Conservation (phyloP, 2,797 vertebrate species). For the Channa striata region DNA sequence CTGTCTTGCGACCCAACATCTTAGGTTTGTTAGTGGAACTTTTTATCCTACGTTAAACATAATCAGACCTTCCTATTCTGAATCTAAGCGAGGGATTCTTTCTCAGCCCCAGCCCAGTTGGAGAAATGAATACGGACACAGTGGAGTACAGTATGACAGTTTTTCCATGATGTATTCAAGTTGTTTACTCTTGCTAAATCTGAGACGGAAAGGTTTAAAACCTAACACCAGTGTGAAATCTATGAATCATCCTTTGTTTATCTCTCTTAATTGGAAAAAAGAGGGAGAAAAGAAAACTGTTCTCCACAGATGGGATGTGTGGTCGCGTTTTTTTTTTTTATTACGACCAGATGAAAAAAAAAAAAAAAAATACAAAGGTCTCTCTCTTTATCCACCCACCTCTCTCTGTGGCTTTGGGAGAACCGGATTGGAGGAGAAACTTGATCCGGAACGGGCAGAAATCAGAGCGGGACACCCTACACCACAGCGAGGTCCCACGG, state of each 20-base stretch:
- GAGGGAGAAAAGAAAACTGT: conserved; percentile 72
- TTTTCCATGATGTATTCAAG: conserved; percentile 84
- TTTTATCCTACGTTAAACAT: conserved; percentile 81
- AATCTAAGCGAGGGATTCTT: conserved; percentile 79
- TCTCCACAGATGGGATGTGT: conserved; percentile 75
- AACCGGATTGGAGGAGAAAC: conserved; percentile 90
- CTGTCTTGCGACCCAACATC: conserved; percentile 40
- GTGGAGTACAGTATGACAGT: conserved; percentile 79
- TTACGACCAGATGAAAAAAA: conserved; percentile 78
- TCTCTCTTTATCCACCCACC: conserved; percentile 80
- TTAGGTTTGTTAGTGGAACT: conserved; percentile 73
- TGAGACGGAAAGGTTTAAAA: conserved; percentile 83
- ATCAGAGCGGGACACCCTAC: conserved; percentile 96
- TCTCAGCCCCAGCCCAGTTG: conserved; percentile 59
- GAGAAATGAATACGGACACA: conserved; percentile 78
- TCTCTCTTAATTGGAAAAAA: conserved; percentile 81
- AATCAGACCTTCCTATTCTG: conserved; percentile 74
- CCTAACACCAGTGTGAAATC: conserved; percentile 84
- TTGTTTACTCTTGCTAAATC: conserved; percentile 84
- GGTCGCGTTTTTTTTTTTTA: conserved; percentile 71
- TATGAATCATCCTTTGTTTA: conserved; percentile 85
- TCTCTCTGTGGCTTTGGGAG: conserved; percentile 78
- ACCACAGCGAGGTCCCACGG: conserved; percentile 92
- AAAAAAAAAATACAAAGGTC: conserved; percentile 73
- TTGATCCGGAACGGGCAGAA: conserved; percentile 91